Evolutionary conservation across 2,888 invertebrate species (phyloP).

Genomic region (Antheraea yamamai): DNA sequence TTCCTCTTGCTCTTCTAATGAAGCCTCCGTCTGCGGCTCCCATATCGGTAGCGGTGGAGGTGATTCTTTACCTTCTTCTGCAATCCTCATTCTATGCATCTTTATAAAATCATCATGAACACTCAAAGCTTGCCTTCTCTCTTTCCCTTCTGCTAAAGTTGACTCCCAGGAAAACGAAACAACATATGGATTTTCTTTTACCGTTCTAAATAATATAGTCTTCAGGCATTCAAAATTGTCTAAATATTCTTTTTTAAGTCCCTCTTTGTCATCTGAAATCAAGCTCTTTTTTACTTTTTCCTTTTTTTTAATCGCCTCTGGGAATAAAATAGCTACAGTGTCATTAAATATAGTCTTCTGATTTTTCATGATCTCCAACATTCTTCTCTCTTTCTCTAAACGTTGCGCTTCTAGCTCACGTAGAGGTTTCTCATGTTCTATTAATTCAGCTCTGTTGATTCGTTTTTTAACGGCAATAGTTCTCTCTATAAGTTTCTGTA

Average conservation of each 20-base stretch:
- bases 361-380: slow-evolving; percentile 80
- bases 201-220: slow-evolving; percentile 55
- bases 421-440: slow-evolving; percentile 83
- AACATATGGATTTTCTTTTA: slow-evolving; percentile 73
- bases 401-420: slow-evolving; percentile 82
- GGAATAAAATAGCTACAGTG: slow-evolving; percentile 83
- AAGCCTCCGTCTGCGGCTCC: background rate
- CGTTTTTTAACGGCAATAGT: slow-evolving; percentile 85
- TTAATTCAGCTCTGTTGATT: slow-evolving; percentile 82
- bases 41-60: background rate
- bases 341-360: slow-evolving; percentile 85
- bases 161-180: slow-evolving; percentile 81
- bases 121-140: slow-evolving; percentile 73
- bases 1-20: slow-evolving; percentile 14
- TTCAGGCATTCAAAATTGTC: slow-evolving; percentile 60
- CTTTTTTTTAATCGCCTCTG: slow-evolving; percentile 80
- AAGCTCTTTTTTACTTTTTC: slow-evolving; percentile 67
- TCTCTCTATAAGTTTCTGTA: slow-evolving; percentile 84
- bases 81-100: slow-evolving; percentile 59
- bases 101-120: slow-evolving; percentile 58
- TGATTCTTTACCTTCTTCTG: slow-evolving; percentile 41
- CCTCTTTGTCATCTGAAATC: slow-evolving; percentile 65
- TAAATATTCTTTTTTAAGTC: slow-evolving; percentile 61
- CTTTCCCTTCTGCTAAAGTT: slow-evolving; percentile 76
- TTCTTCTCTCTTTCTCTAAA: slow-evolving; percentile 80